Percentiles rank a stretch among this genome's conserved stretches.
phyloP scores from a whole-genome alignment of 2,113 vertebrate genomes.

The Trichechus manatus region DNA sequence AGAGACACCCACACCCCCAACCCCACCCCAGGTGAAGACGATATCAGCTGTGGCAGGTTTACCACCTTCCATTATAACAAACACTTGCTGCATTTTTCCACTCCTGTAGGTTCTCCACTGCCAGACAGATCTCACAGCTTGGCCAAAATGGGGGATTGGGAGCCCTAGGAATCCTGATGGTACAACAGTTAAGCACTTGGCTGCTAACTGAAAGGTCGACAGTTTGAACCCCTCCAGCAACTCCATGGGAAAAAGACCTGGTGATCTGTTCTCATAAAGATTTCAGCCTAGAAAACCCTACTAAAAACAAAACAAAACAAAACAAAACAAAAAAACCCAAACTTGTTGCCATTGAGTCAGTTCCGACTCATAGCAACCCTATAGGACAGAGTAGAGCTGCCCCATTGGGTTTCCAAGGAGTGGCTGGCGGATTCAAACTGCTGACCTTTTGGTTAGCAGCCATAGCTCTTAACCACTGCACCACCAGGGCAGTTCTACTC shows the following conservation, averaged over 20 bases:
- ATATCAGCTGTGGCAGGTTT: neutral
- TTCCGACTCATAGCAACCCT: no score
- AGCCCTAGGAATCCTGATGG: neutral
- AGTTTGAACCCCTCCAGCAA: neutral
- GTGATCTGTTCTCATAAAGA: neutral
- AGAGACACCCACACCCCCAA: neutral
- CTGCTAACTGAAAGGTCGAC: neutral
- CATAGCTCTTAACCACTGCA: no score
- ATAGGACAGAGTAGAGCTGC: no score
- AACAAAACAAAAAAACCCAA: no score
- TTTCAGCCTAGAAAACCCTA: neutral
- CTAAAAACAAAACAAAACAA: no score
- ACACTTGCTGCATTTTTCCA: neutral
- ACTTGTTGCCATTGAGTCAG: no score
- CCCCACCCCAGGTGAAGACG: accelerated
- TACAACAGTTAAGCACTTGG: neutral
- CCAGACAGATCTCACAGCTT: neutral
- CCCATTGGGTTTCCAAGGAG: no score
- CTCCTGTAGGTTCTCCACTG: neutral
- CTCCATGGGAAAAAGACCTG: neutral
- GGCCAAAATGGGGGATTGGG: neutral
- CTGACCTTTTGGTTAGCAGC: no score
- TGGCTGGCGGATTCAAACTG: no score
- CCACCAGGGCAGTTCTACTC: neutral
- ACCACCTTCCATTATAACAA: neutral